A percentile compares a stretch with the other conserved stretches of the same genome.
Evolutionary conservation across 2,888 invertebrate genomes (phyloP).

Genomic region (Enoplolaimus lenunculus): DNA sequence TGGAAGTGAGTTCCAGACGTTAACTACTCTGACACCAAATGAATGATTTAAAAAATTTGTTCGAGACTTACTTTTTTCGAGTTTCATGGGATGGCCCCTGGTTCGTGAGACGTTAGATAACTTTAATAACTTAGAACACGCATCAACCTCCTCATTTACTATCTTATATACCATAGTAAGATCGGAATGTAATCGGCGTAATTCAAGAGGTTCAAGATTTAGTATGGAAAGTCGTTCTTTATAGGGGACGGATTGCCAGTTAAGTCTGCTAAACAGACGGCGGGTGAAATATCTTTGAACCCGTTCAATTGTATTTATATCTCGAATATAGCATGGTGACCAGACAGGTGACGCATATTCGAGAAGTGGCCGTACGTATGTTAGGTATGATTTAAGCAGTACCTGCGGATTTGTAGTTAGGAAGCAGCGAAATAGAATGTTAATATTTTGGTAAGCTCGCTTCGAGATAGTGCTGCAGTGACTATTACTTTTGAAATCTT

Average conservation of each 20-base stretch:
- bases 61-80: neutral
- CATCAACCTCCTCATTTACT: neutral
- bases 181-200: neutral
- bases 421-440: neutral
- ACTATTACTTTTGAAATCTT: too few species aligned
- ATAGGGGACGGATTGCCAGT: conserved; percentile 10
- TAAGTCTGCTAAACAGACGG: neutral
- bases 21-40: neutral
- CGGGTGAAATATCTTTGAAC: conserved; percentile 9
- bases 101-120: neutral
- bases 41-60: neutral
- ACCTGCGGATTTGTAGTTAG: neutral
- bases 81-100: conserved; percentile 1
- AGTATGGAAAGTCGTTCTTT: neutral
- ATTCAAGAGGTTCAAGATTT: neutral
- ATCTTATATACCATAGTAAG: neutral
- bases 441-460: neutral
- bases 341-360: conserved; percentile 15
- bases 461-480: neutral
- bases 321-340: neutral
- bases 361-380: conserved; percentile 8
- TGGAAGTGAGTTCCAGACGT: neutral
- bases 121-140: neutral
- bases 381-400: neutral
- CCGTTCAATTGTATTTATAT: conserved; percentile 8